Evolutionary conservation across 2,797 vertebrate genomes (phyloP), one percentile per base, ranked within the genome.

Genomic region (Menidia menidia): DNA sequence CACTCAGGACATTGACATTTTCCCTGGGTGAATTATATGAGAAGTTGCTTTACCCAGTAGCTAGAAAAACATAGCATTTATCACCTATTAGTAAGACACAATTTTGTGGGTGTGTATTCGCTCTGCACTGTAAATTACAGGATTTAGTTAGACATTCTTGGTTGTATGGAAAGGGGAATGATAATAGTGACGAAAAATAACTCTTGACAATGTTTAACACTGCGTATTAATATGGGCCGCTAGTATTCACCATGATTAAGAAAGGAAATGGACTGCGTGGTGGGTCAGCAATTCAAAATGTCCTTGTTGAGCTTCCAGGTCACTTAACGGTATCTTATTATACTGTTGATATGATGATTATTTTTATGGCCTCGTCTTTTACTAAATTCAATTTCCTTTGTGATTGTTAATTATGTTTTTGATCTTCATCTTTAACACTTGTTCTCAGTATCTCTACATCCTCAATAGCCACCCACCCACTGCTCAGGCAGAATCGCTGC

Each of bases 371-470:
- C 81, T 71, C 43, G 63, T 69, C 71, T 84, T 88, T 83, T 85
- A 84, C 78, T 82, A 89, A 92, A 92, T 91, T 90, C 79, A 89
- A 87, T 50, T 71, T 81, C 86, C 67, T 71, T 58, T 64, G 73
- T 71, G 80, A 85, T 84, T 71, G 78, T 75, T n/a, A 54, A 84
- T 83, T 74, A 80, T 73, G 64, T 70, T 65, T 90, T 88, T 84
- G 89, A 93, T 91, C 77, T 58, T 5, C 62, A 44, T 81, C 71
- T 79, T 70, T 33, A 35, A 50, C 64, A 35, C 74, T 88, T 85
- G 71, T 83, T 82, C 77, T 76, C 61, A 42, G 59, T 61, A 75
- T 64, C 73, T 58, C 53, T 39, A 50, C 54, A 53, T 77, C 68
- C 61, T 65, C 63, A 19, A 55, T 44, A 65, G 61, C 61, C 50